Base-by-base conservation (phyloP, 53 echinoderm and acorn worm genomes). In the Stichopus horrens region DNA sequence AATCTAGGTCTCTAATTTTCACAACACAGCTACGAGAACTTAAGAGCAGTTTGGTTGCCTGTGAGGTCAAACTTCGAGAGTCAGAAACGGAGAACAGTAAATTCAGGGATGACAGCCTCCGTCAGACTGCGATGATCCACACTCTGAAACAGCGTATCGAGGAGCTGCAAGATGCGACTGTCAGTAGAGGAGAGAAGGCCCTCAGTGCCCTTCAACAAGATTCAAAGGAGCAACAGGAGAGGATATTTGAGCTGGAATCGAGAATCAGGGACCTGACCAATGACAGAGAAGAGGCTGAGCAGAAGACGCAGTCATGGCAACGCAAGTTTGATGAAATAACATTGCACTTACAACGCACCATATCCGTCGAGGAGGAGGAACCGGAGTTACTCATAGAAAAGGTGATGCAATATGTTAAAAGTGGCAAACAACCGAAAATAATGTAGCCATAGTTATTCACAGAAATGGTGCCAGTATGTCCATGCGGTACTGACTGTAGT, bases 241-340 rank as follows among this genome's bases (percentile, higher is more conserved):
- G 93, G 20, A 93, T 99, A 19, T 87, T 99, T 77, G 99, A 99
- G 88, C 94, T 99, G 77, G 99, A 99, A 76, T 73, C 93, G 9
- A 55, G 95, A 37, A 92, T 94, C 75, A 88, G 99, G 67, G 86
- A 91, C 76, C 92, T 99, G 74, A 93, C 88, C 8, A 54, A 21
- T 7, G 94, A 94, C 88, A 76, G 96, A 75, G 99, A 99, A 76
- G 96, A 93, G 74, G 74, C 96, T 1, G 95, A 94, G 81, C 91
- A 91, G 88, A 90, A 87, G 86, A 58, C 92, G n/a, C 83, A 77
- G 83, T 37, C 82, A 37, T 66, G 90, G 92, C 93, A 96, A 83
- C 88, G 94, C 81, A 93, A 93, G 74, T 96, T 92, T 83, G 91
- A 90, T 76, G 93, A 93, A 58, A 89, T 99, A 63, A 93, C 92